Evolutionary conservation across 2,113 vertebrate species (phyloP), one percentile per base, ranked within the genome.

Genomic region (Poeciliopsis retropinna): DNA sequence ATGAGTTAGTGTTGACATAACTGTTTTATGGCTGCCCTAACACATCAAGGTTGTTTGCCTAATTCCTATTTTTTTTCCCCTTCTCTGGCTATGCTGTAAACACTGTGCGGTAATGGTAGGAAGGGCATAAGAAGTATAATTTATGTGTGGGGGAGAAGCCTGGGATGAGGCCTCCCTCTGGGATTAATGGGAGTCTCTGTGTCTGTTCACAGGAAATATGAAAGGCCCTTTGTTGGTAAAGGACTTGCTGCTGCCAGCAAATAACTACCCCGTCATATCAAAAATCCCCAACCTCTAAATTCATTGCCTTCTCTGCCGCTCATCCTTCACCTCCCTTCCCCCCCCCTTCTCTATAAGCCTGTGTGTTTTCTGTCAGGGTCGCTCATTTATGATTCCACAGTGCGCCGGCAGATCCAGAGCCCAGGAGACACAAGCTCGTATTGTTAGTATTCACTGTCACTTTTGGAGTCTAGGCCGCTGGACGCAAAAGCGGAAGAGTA

Each of bases 141-240:
- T 92, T 93, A 92, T 91, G 87, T 92, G 90, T n/a, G 67, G 87
- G 88, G 89, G 82, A 92, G 86, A 89, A 87, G 89, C 83, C 84
- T 66, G 78, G 84, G 91, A 92, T 92, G 91, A 88, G 89, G 79
- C 85, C 85, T 89, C 91, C 89, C 86, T 88, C 81, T 15, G 84
- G 93, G 89, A 91, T 92, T 93, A 92, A 92, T 92, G 89, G 87
- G 81, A 91, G 88, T 87, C 91, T 92, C 85, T 91, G 91, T 92
- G 87, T 88, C 88, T 93, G 90, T 91, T 91, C 92, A 91, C 87
- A 88, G 88, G 90, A 93, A 93, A 92, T 93, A 93, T 92, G 92
- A 94, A 92, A 92, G 90, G 88, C 83, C 85, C 90, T 93, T 93
- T 94, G 93, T 93, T 91, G 84, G 89, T 88, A 83, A 91, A 92